Evolutionary conservation across 2,888 invertebrate species (phyloP), one percentile per base, ranked within the genome.

Genomic region (Neria commutata): DNA sequence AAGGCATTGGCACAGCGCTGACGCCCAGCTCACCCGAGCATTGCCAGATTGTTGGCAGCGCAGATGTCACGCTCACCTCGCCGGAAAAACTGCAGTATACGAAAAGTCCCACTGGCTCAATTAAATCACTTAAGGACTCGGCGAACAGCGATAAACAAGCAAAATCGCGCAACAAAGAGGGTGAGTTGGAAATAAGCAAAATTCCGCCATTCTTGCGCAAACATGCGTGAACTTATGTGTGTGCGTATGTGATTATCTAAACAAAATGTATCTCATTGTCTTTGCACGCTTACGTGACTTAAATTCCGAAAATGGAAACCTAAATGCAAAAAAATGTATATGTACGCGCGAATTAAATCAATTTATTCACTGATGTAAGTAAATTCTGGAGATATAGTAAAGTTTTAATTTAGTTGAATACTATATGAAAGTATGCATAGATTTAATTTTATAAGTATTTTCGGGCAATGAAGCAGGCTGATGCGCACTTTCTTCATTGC

Each of bases 91-190:
- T 80, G 52, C 76, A 78, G 62, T 81, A 69, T 78, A 78, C 84
- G 72, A 84, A 85, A 76, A 85, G 85, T 80, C 85, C 85, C 55
- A 83, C 84, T 61, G 84, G 85, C 58, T 85, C 85, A 49, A 81
- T 83, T 61, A 85, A 85, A 78, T 83, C 84, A 55, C 83, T 85
- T 69, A 85, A 85, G 79, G 85, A 80, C 57, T 76, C 78, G 14
- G 69, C 73, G 47, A 79, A 79, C 60, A 74, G 71, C 62, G 80
- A 81, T 63, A 80, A 78, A 61, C 81, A 79, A 58, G 73, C 79
- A 34, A 81, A 81, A 68, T 68, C 79, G 23, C 75, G 81, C 54
- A 82, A 81, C 65, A 82, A 82, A 70, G 82, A 82, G 75, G 82
- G 81, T 82, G 65, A 71, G 77, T 65, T 45, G 8, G 16, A 16